Conservation (phyloP, 2,888 invertebrate genomes). For the Sceliomorpha sp. region DNA sequence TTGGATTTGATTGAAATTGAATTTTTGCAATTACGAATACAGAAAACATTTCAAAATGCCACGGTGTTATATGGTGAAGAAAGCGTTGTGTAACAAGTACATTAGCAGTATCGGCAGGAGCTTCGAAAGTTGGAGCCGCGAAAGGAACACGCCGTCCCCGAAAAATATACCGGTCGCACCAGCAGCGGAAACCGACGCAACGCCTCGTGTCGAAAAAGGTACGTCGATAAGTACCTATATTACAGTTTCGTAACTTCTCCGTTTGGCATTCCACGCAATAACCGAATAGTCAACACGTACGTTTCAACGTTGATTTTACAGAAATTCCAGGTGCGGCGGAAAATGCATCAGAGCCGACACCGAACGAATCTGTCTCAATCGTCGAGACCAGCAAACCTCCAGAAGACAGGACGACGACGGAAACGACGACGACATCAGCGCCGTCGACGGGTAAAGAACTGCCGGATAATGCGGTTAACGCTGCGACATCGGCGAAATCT, state of each 20-base stretch:
- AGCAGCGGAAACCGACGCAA: conserved; percentile 62
- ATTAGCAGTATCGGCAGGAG: conserved; percentile 75
- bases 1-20: conserved; percentile 14
- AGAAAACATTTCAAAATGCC: conserved; percentile 81
- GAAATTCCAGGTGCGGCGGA: conserved; percentile 15
- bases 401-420: conserved; percentile 6
- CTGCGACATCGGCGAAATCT: neutral
- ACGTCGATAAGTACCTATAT: conserved; percentile 21
- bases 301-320: no score
- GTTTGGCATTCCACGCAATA: no score
- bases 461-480: conserved; percentile 7
- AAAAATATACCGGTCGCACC: conserved; percentile 61
- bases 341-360: neutral
- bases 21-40: neutral
- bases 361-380: neutral
- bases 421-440: conserved; percentile 1
- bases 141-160: conserved; percentile 71
- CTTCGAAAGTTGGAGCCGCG: conserved; percentile 74
- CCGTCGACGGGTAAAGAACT: conserved; percentile 8
- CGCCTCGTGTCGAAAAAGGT: conserved; percentile 69
- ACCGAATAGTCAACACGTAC: no score
- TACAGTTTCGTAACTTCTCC: no score
- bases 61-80: conserved; percentile 89
- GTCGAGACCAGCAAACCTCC: neutral
- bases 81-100: conserved; percentile 82